Percentiles rank a stretch among this genome's conserved stretches.
Conservation (phyloP, 2,797 vertebrate species). For the Amazonetta brasiliensis region DNA sequence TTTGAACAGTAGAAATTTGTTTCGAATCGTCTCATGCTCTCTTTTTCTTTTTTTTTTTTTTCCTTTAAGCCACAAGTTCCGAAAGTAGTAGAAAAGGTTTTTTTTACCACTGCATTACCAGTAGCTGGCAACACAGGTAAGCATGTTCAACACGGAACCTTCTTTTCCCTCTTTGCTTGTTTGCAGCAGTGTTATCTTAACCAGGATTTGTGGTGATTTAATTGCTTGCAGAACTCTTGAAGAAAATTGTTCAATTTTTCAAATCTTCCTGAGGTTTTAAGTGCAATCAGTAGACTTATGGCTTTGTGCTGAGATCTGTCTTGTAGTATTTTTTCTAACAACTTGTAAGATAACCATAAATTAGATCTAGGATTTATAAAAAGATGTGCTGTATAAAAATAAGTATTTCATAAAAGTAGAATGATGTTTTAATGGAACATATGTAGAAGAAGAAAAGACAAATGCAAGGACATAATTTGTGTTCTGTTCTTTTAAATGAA, state of each 20-base stretch:
- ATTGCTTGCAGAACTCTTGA: not conserved
- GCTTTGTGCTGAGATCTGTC: not conserved
- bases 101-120: slow-evolving; percentile 97
- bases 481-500: not conserved
- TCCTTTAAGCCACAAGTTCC: slow-evolving; percentile 85
- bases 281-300: not conserved
- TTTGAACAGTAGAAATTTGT: not conserved
- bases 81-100: slow-evolving; percentile 97
- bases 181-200: not conserved
- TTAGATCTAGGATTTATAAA: not conserved
- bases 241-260: not conserved
- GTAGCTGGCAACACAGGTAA: slow-evolving; percentile 93
- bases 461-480: not conserved
- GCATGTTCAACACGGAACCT: not conserved
- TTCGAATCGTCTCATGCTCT: not conserved
- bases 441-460: not conserved
- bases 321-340: not conserved
- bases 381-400: not conserved
- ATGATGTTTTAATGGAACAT: not conserved
- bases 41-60: not conserved
- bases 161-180: not conserved
- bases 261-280: not conserved
- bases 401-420: not conserved
- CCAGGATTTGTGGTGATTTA: not conserved
- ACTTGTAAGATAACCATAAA: not conserved